phyloP scores from a whole-genome alignment of 2,113 vertebrate species.

The Phylloscopus trochiloides region DNA sequence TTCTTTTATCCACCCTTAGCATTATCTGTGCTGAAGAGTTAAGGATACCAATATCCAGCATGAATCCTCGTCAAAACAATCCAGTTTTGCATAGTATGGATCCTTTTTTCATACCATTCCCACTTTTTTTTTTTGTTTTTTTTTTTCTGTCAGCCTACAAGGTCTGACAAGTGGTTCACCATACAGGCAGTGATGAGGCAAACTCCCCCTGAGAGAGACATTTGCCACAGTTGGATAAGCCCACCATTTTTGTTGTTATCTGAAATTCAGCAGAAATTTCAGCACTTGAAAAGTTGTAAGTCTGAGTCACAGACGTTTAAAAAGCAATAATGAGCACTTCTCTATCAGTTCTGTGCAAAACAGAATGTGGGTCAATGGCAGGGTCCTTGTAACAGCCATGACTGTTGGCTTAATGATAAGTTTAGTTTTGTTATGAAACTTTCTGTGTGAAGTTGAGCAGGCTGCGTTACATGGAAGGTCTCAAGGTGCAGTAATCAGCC shows the following conservation, averaged over 20 bases:
- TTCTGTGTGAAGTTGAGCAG: not conserved
- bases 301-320: not conserved
- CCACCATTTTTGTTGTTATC: not conserved
- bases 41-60: not conserved
- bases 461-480: not conserved
- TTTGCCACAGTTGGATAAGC: not conserved
- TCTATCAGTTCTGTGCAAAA: not conserved
- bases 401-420: not conserved
- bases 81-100: not conserved
- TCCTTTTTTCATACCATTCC: not conserved
- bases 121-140: not conserved
- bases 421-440: not conserved
- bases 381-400: not conserved
- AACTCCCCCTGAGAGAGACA: not conserved
- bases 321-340: not conserved
- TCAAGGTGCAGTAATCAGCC: not conserved
- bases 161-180: not conserved
- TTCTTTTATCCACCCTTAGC: not conserved
- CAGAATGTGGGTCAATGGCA: not conserved
- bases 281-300: not conserved
- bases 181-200: not conserved
- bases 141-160: not conserved
- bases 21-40: not conserved
- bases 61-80: not conserved
- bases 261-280: not conserved